Evolutionary conservation across 1,140 invertebrate genomes (phyloP).

Genomic region (Drosophila sp.): DNA sequence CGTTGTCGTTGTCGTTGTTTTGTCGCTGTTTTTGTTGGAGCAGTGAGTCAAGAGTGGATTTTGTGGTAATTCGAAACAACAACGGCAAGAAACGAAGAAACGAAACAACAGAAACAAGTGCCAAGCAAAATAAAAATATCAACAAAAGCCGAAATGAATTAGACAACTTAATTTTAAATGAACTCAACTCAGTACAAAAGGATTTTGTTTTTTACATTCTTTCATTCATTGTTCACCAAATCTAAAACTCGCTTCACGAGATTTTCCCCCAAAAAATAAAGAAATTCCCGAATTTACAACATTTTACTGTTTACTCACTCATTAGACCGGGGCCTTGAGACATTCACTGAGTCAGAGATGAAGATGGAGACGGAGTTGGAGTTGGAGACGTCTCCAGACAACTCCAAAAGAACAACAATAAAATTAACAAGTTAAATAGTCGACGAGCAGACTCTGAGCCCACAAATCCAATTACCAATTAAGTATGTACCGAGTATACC

Average conservation of each 20-base stretch:
- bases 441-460: constrained; percentile 63
- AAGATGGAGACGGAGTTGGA: neutral
- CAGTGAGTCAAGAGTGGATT: constrained; percentile 62
- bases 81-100: constrained; percentile 43
- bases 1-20: constrained; percentile 19
- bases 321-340: constrained; percentile 57
- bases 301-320: constrained; percentile 73
- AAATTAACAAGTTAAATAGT: constrained; percentile 81
- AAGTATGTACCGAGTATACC: constrained; percentile 9
- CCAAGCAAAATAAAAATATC: constrained; percentile 52
- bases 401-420: constrained; percentile 69
- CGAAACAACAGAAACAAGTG: constrained; percentile 52
- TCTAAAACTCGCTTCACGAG: constrained; percentile 26
- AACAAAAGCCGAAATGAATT: constrained; percentile 79
- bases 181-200: constrained; percentile 67
- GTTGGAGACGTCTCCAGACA: constrained; percentile 26
- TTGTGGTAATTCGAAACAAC: constrained; percentile 75
- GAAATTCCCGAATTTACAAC: constrained; percentile 36
- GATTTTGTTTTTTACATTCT: constrained; percentile 61
- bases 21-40: neutral
- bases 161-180: constrained; percentile 84
- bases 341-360: constrained; percentile 2
- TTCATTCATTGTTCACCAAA: constrained; percentile 31
- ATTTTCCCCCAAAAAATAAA: constrained; percentile 11
- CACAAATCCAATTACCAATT: constrained; percentile 73